A percentile compares a stretch with the other conserved stretches of the same genome.
Conservation (phyloP, 2,888 invertebrate genomes). For the Allolobophora icterica region DNA sequence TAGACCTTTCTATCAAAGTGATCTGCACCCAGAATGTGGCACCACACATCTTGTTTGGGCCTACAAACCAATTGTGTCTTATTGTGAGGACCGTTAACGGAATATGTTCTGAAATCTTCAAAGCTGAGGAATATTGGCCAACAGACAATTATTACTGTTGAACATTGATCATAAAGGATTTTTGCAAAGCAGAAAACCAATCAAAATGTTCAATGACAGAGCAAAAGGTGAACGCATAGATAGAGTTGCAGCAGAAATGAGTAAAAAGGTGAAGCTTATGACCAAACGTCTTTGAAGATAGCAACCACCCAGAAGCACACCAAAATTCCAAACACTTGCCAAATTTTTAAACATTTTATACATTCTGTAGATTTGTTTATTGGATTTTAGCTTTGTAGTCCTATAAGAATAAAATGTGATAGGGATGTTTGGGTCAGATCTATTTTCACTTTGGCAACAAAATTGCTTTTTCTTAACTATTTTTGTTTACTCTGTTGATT, state of each 20-base stretch:
- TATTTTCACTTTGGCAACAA: neutral
- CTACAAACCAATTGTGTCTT: too few species aligned
- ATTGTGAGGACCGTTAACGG: too few species aligned
- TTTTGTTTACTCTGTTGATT: constrained; percentile 53
- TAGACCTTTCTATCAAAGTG: neutral
- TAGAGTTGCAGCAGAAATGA: neutral
- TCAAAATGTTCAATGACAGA: neutral
- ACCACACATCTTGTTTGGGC: too few species aligned
- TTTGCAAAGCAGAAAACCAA: neutral
- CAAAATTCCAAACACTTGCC: neutral
- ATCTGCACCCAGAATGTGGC: too few species aligned
- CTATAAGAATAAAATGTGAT: neutral
- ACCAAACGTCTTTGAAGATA: too few species aligned
- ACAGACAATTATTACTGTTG: neutral
- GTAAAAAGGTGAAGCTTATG: too few species aligned
- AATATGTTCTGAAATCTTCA: neutral
- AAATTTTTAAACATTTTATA: neutral
- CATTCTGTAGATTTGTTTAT: neutral
- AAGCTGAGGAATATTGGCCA: neutral
- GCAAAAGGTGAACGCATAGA: neutral
- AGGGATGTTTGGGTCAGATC: neutral
- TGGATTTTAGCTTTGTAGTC: neutral
- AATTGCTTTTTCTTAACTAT: constrained; percentile 48
- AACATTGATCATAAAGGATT: neutral
- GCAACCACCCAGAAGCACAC: neutral